Percentiles rank a stretch among this genome's conserved stretches.
These are phyloP conservation scores for Oncorhynchus kisutch DNA, from an alignment of 2,113 vertebrate genomes.

Conservation along the genomic window DNA sequence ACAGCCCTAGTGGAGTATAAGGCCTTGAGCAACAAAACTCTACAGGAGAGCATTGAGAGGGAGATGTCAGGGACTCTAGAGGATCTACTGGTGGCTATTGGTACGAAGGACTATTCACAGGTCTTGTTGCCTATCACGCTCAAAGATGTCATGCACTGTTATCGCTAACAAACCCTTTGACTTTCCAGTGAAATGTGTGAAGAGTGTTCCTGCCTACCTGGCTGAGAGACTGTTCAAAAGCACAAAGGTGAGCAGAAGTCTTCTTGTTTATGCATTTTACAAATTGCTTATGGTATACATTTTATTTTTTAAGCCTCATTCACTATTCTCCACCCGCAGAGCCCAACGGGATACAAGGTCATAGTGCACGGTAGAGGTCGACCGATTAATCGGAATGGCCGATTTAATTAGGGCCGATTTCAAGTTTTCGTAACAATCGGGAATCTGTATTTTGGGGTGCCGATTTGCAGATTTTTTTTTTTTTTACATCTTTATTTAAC, in stretches of 20 bases:
- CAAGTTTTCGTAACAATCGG: too few species aligned
- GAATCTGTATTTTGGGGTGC: too few species aligned
- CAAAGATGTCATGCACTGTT: background rate
- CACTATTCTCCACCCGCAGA: too few species aligned
- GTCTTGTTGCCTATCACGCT: background rate
- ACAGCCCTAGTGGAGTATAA: conserved; percentile 84
- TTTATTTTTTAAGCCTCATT: too few species aligned
- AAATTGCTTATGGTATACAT: too few species aligned
- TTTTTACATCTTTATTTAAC: too few species aligned
- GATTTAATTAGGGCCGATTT: too few species aligned
- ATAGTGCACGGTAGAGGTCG: too few species aligned
- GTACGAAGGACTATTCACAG: conserved; percentile 56
- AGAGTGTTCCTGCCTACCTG: conserved; percentile 67
- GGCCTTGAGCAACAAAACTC: conserved; percentile 80
- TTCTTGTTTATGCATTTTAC: background rate
- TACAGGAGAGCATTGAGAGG: conserved; percentile 83
- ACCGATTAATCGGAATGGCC: too few species aligned
- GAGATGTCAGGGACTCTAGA: conserved; percentile 84
- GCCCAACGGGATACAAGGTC: too few species aligned
- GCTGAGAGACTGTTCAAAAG: conserved; percentile 71
- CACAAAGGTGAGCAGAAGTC: conserved; percentile 68
- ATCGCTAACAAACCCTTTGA: background rate
- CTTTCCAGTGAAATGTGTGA: conserved; percentile 74
- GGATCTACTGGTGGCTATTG: conserved; percentile 80
- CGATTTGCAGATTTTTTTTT: too few species aligned